These are phyloP conservation scores for Catamblyrhynchus diadema DNA, from an alignment of 2,797 vertebrate species.

Conservation along the genomic window DNA sequence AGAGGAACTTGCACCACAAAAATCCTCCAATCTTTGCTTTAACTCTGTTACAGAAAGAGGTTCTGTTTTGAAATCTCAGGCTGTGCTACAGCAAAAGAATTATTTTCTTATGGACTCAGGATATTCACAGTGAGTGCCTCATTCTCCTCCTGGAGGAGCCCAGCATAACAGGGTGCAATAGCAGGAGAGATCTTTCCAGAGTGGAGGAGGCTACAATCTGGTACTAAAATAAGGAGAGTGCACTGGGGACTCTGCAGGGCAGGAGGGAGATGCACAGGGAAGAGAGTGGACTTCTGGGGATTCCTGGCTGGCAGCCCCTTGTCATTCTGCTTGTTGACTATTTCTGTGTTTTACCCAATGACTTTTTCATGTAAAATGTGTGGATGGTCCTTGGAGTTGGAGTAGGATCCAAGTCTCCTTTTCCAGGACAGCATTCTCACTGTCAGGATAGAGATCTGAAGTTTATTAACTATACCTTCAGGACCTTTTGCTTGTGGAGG, in stretches of 20 bases:
- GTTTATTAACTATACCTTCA: background rate
- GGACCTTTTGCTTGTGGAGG: background rate
- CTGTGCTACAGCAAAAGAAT: background rate
- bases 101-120: background rate
- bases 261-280: background rate
- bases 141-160: background rate
- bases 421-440: background rate
- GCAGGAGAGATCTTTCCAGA: background rate
- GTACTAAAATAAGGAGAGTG: background rate
- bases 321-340: accelerated
- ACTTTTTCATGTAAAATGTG: background rate
- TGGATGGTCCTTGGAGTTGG: background rate
- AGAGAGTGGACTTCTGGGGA: background rate
- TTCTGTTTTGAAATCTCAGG: background rate
- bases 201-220: background rate
- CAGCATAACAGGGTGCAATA: accelerated
- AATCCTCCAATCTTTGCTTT: background rate
- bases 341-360: background rate
- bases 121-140: background rate
- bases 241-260: background rate
- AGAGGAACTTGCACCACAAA: background rate
- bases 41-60: background rate
- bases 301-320: background rate
- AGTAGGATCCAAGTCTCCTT: background rate
- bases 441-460: background rate